Evolutionary conservation across 2,888 invertebrate genomes (phyloP).

Genomic region (Camponotus fellah): DNA sequence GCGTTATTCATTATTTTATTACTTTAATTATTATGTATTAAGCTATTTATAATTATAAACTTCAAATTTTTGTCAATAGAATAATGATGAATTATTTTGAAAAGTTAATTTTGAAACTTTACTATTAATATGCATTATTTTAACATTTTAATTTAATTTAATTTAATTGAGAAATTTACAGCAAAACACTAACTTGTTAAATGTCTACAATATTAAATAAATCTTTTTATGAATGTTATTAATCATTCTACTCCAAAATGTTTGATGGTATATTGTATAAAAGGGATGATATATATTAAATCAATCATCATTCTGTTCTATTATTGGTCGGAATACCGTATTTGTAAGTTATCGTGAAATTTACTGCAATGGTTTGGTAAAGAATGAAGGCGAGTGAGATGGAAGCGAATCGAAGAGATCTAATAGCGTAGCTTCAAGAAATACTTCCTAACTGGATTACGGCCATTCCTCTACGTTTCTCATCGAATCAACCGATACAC

Average conservation of each 20-base stretch:
- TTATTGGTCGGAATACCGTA: conserved; percentile 5
- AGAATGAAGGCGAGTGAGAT: conserved; percentile 30
- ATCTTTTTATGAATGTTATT: neutral
- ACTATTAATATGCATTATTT: neutral
- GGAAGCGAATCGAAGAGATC: conserved; percentile 53
- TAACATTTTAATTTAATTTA: neutral
- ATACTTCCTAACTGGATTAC: conserved; percentile 60
- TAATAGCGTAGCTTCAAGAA: conserved; percentile 59
- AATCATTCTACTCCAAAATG: neutral
- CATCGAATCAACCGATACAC: conserved; percentile 57
- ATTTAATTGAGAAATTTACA: neutral
- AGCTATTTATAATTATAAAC: neutral
- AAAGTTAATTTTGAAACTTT: neutral
- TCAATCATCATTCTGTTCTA: conserved; percentile 1
- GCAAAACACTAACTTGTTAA: neutral
- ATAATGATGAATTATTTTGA: neutral
- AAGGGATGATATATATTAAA: conserved; percentile 7
- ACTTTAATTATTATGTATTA: neutral
- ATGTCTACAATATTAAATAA: neutral
- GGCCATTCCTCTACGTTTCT: conserved; percentile 56
- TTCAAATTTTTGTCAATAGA: neutral
- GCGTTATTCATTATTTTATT: neutral
- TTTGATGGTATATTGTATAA: neutral
- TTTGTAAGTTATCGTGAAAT: conserved; percentile 44
- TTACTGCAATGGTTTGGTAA: conserved; percentile 43